These are phyloP conservation scores for Dendrolimus kikuchii DNA, from an alignment of 1,140 invertebrate species.

Conservation along the genomic window DNA sequence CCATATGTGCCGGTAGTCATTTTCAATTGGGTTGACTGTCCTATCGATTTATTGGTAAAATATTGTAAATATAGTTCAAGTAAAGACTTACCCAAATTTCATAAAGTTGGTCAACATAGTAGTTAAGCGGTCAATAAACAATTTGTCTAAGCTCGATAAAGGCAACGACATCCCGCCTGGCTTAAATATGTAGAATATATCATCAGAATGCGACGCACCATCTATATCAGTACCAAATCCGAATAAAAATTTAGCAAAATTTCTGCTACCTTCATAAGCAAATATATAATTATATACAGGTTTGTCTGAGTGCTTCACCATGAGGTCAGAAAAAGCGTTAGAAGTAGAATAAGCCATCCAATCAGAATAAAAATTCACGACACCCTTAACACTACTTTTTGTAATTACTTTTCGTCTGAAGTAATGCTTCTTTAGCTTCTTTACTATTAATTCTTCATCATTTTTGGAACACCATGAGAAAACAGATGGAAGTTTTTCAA, in stretches of 20 bases:
- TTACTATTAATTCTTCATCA: constrained; percentile 28
- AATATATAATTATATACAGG: constrained; percentile 52
- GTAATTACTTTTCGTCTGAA: constrained; percentile 33
- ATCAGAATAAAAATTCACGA: constrained; percentile 45
- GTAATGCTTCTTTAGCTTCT: constrained; percentile 31
- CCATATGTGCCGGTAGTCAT: no score
- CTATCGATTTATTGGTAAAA: not conserved
- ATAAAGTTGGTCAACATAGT: constrained; percentile 53
- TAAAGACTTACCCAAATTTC: constrained; percentile 44
- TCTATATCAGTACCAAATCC: constrained; percentile 11
- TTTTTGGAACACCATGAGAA: constrained; percentile 41
- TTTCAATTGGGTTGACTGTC: no score
- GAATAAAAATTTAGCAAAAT: constrained; percentile 35
- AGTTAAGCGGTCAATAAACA: constrained; percentile 37
- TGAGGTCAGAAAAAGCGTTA: constrained; percentile 36
- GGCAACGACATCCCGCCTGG: constrained; percentile 39
- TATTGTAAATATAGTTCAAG: not conserved
- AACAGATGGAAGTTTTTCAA: constrained; percentile 37
- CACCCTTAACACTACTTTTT: constrained; percentile 15
- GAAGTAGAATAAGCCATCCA: constrained; percentile 42
- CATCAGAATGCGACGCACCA: constrained; percentile 47
- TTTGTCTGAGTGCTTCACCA: constrained; percentile 29
- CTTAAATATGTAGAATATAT: constrained; percentile 57
- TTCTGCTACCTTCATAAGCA: constrained; percentile 40
- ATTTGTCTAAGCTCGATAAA: constrained; percentile 25